Base-by-base conservation (phyloP, 2,888 invertebrate genomes). In the Caradrina clavipalpis region DNA sequence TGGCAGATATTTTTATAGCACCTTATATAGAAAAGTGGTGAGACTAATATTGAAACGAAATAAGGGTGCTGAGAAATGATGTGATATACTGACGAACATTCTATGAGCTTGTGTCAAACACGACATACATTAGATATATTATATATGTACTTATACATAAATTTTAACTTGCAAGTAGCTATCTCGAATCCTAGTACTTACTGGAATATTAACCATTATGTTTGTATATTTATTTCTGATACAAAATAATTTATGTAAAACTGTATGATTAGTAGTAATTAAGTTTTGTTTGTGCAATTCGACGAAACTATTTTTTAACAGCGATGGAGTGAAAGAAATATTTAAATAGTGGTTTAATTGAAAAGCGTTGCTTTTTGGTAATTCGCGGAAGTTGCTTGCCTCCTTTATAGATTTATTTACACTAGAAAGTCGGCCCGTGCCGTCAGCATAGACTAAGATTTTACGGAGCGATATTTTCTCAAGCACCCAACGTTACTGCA, bases 21-120 rank as follows among this genome's bases (percentile, higher is more conserved):
- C n/a, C n/a, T n/a, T n/a, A 4, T 6, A 19, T 39, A 6, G 26
- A 56, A 26, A 15, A 1, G 5, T 42, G 26, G 15, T 42, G 11
- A 11, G 50, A 72, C 39, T 45, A 31, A 45, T 51, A 8, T 50
- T 49, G 21, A 22, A 55, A 51, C 10, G 13, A 19, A 3, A 51
- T 53, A n/a, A 58, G 4, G 73, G 64, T 53, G 61, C 78, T 77
- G 54, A 69, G 45, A 53, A 55, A 56, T 26, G 19, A 58, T 74
- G 79, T 78, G 75, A 74, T 78, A 73, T 31, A 47, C n/a, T 51
- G 13, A 54, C 8, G 6, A 72, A 66, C n/a, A 21, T 21, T 54
- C 1, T 50, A 66, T 66, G 55, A 55, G 77, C 58, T 73, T 67
- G 62, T 76, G 55, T 67, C 35, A 50, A 53, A 76, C 59, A 68